Base-by-base conservation (phyloP, 2,113 vertebrate genomes). In the Lucifuga dentata region DNA sequence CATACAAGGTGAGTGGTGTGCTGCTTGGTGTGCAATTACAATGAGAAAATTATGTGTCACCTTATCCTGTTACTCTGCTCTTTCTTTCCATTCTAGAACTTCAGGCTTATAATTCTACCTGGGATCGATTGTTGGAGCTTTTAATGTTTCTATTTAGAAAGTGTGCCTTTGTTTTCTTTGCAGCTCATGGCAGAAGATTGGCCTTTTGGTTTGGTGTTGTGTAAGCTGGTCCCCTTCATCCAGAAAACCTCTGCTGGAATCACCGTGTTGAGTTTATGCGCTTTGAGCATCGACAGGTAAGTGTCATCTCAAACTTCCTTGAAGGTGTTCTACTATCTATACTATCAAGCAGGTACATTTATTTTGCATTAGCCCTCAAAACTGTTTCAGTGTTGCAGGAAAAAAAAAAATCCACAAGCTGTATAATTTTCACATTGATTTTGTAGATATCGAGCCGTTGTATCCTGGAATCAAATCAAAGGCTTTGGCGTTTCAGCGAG, bases 161-260 rank as follows among this genome's bases (percentile, higher is more conserved):
- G 23, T 45, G 17, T 48, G 13, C 32, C 64, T 5, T 55, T 80
- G 72, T 21, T 86, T 85, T 89, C 66, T 52, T 68, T 63, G 50
- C 89, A 99, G 97, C 91, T 99, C 0, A 91, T 96, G 17, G 95
- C 95, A n/a, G 90, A 93, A 64, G 94, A 95, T 80, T 98, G 97
- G 97, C 95, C 95, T 0, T 97, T 99, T 7, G 97, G 96, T 68
- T 90, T 90, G 0, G 91, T 90, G 76, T 77, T 98, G 90, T 98
- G 97, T 86, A 99, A 99, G 91, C 88, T 97, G 20, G 92, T 98
- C 21, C 96, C 96, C 41, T 98, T 98, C 87, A 93, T 98, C 74
- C 97, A 98, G 85, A 98, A 98, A 79, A 93, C 93, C 2, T 96
- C 96, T 0, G 95, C 98, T 65, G 97, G 97, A 41, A 96, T 98